These are phyloP conservation scores for Heliothis subflexa DNA, from an alignment of 1,140 invertebrate genomes.

Conservation along the genomic window DNA sequence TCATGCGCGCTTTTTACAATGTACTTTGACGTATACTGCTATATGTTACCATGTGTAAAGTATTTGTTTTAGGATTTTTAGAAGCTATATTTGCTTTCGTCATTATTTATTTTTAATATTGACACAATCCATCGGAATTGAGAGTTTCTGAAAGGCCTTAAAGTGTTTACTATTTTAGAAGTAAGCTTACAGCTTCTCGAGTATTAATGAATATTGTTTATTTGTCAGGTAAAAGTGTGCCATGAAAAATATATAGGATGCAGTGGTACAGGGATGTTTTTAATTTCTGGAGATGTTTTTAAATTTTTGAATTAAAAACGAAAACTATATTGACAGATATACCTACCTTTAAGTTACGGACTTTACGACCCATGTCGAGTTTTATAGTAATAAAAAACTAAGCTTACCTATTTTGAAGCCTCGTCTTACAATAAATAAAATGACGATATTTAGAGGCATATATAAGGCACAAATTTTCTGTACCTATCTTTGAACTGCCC, in stretches of 20 bases:
- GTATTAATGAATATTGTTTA: not conserved
- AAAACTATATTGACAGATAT: no score
- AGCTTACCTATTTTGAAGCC: not conserved
- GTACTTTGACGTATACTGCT: not conserved
- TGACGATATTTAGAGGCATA: not conserved
- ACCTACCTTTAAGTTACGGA: no score
- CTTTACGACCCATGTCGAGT: no score
- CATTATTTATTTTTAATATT: no score
- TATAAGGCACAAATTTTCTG: not conserved
- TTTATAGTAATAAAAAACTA: not conserved
- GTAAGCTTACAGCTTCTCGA: not conserved
- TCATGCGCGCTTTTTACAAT: constrained; percentile 28
- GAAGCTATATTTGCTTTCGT: no score
- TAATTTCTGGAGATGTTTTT: no score
- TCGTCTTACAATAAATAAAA: not conserved
- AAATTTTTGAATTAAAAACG: no score
- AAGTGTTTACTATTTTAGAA: not conserved
- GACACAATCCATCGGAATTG: no score
- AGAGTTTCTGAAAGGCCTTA: not conserved
- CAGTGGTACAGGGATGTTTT: no score
- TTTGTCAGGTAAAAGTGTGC: not conserved
- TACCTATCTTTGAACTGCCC: not conserved
- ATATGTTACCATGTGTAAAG: not conserved
- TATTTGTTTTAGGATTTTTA: no score
- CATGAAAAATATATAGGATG: no score